A percentile compares a stretch with the other conserved stretches of the same genome.
phyloP scores from a whole-genome alignment of 2,113 vertebrate genomes.

The Hystrix brachyura region DNA sequence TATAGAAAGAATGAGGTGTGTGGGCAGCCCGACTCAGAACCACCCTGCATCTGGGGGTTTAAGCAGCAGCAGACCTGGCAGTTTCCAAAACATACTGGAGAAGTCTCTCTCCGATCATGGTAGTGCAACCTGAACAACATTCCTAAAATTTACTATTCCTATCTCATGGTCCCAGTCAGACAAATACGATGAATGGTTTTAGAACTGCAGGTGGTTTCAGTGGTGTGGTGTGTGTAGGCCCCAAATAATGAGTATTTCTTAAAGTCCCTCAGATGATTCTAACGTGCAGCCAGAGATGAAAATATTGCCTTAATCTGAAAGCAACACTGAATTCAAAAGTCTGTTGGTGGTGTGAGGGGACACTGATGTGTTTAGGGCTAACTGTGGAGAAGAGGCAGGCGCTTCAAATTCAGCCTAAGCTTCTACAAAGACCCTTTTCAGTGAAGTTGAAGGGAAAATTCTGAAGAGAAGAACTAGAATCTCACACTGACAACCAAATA shows the following conservation, averaged over 20 bases:
- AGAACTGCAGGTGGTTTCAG: neutral
- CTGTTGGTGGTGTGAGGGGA: neutral
- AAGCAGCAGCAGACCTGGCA: neutral
- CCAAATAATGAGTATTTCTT: neutral
- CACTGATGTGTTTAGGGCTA: neutral
- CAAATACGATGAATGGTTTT: neutral
- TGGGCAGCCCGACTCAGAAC: neutral
- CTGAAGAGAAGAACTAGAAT: neutral
- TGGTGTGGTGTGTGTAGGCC: too few species aligned
- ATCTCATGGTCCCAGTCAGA: neutral
- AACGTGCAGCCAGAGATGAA: neutral
- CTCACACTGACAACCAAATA: neutral
- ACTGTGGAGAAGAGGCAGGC: neutral
- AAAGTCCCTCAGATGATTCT: neutral
- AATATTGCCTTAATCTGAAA: neutral
- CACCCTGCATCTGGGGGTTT: neutral
- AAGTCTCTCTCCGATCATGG: neutral
- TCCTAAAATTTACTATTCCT: neutral
- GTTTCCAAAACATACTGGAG: neutral
- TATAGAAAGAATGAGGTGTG: neutral
- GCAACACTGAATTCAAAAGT: neutral
- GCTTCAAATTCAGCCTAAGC: neutral
- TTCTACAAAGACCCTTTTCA: neutral
- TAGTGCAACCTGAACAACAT: neutral
- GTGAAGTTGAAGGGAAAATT: neutral